phyloP scores from a whole-genome alignment of 2,113 vertebrate genomes.

The Urocolius indicus region DNA sequence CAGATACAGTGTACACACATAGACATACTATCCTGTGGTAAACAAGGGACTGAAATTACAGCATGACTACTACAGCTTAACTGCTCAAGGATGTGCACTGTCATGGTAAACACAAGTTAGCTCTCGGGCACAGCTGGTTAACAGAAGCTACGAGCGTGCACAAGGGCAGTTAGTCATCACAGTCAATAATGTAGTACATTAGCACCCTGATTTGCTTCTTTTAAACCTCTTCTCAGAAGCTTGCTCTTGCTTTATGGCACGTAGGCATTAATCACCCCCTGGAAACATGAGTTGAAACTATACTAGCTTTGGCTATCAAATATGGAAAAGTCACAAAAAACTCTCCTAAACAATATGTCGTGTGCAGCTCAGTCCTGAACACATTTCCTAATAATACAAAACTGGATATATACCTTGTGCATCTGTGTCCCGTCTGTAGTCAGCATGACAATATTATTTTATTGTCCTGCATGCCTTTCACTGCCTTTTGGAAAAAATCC shows the following conservation, averaged over 20 bases:
- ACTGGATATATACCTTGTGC: not conserved
- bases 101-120: rapidly evolving
- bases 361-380: not conserved
- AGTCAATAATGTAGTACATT: rapidly evolving
- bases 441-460: not conserved
- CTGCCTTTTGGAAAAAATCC: not conserved
- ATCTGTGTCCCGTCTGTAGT: not conserved
- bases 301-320: not conserved
- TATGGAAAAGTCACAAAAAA: not conserved
- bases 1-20: not conserved
- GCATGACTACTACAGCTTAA: not conserved
- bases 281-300: rapidly evolving
- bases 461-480: not conserved
- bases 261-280: not conserved
- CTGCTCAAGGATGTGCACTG: rapidly evolving
- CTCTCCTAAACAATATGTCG: not conserved
- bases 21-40: not conserved
- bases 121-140: rapidly evolving
- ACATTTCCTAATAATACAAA: not conserved
- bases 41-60: not conserved
- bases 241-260: not conserved
- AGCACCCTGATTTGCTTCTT: not conserved
- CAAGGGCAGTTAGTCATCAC: rapidly evolving
- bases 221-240: not conserved
- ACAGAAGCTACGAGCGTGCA: rapidly evolving